A percentile compares a stretch with the other conserved stretches of the same genome.
Evolutionary conservation across 1,140 invertebrate genomes (phyloP).

Genomic region (Micrasema minimum): DNA sequence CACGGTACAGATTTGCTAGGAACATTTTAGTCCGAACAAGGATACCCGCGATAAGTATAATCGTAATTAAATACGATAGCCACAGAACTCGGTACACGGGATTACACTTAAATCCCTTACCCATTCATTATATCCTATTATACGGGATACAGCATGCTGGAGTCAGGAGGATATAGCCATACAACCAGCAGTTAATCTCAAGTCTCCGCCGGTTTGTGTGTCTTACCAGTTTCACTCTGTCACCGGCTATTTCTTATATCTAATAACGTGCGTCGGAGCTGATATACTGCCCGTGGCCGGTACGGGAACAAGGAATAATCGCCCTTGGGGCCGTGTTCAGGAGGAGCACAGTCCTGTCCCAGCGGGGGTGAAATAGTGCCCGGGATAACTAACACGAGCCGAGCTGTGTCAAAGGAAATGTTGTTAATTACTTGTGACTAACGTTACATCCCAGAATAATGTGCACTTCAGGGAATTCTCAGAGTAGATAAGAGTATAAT

Average conservation of each 20-base stretch:
- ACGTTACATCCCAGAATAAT: slow-evolving; percentile 30
- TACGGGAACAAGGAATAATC: background rate
- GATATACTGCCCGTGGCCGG: slow-evolving; percentile 28
- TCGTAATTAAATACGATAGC: slow-evolving; percentile 12
- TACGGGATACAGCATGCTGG: background rate
- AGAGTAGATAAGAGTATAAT: no score
- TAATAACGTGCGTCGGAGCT: slow-evolving; percentile 43
- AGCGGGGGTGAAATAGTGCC: background rate
- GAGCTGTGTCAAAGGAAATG: slow-evolving; percentile 39
- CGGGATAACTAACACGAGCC: background rate
- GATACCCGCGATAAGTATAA: background rate
- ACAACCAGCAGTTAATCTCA: slow-evolving; percentile 7
- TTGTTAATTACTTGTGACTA: slow-evolving; percentile 43
- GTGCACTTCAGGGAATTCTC: no score
- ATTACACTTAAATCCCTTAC: slow-evolving; percentile 28
- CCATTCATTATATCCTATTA: slow-evolving; percentile 13
- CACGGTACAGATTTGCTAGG: no score
- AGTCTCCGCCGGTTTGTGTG: slow-evolving; percentile 21
- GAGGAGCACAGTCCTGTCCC: background rate
- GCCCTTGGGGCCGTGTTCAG: background rate
- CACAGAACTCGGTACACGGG: slow-evolving; percentile 1
- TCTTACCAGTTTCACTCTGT: slow-evolving; percentile 48
- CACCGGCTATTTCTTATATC: slow-evolving; percentile 49
- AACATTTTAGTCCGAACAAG: no score
- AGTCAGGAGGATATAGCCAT: background rate